Evolutionary conservation across 2,888 invertebrate genomes (phyloP).

Genomic region (Oscheius onirici): DNA sequence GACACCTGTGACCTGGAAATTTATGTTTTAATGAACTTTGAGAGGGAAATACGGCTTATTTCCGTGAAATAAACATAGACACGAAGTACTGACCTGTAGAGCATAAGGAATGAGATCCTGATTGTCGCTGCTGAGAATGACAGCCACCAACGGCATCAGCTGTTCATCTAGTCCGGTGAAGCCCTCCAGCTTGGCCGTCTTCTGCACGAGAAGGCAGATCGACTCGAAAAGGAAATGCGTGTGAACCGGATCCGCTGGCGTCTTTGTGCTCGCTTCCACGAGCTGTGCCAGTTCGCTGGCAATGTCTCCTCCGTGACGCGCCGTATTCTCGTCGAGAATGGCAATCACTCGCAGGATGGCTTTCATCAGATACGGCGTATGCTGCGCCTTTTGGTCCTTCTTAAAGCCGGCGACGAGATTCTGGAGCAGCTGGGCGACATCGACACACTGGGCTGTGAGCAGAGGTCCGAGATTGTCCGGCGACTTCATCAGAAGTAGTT

Average conservation of each 20-base stretch:
- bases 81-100: slow-evolving; percentile 82
- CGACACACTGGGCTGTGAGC: slow-evolving; percentile 78
- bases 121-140: slow-evolving; percentile 87
- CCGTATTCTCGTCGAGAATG: slow-evolving; percentile 60
- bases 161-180: slow-evolving; percentile 79
- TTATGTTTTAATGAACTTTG: no score
- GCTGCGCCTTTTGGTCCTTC: slow-evolving; percentile 78
- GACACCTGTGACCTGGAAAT: slow-evolving; percentile 37
- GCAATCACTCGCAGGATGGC: slow-evolving; percentile 75
- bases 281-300: slow-evolving; percentile 54
- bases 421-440: slow-evolving; percentile 80
- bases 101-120: slow-evolving; percentile 97
- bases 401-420: slow-evolving; percentile 83
- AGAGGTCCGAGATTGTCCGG: slow-evolving; percentile 7
- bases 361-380: slow-evolving; percentile 98
- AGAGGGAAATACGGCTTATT: no score
- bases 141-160: slow-evolving; percentile 93
- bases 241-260: slow-evolving; percentile 90
- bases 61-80: background rate
- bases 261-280: slow-evolving; percentile 56
- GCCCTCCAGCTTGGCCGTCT: slow-evolving; percentile 59
- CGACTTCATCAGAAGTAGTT: slow-evolving; percentile 78
- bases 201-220: slow-evolving; percentile 79
- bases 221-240: slow-evolving; percentile 98
- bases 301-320: slow-evolving; percentile 56